Evolutionary conservation across 2,113 vertebrate species (phyloP), one percentile per base, ranked within the genome.

Genomic region (Malurus melanocephalus): DNA sequence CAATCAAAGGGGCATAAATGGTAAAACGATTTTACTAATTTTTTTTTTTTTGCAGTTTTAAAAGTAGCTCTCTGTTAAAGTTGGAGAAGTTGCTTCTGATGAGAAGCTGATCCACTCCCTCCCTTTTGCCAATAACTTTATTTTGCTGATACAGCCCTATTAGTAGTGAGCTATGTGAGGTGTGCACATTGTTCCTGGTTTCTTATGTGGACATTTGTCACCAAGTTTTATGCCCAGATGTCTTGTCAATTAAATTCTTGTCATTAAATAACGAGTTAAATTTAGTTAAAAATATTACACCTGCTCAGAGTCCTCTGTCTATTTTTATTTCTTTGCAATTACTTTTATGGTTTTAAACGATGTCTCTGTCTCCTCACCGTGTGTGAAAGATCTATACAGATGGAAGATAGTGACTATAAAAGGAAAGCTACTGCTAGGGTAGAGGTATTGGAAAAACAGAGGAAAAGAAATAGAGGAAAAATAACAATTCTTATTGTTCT

Each of bases 271-370:
- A 76, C 0, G 0, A 89, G 60, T 92, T 91, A 89, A 83, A 89
- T 85, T 76, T 87, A 68, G 30, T 85, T 89, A 8, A 79, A 89
- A 89, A 87, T 92, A 64, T 23, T 89, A 59, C 38, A 89, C 59
- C 79, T 93, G 60, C 56, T 82, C 56, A 46, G 51, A 77, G 33
- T 66, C 72, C 48, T 85, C 55, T 66, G 24, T 49, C 64, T 93
- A 15, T 82, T 93, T 93, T 89, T 89, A 62, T 91, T 91, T 81
- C 85, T 83, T 86, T 89, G 64, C 55, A 57, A 66, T 85, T 83
- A 80, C 53, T 75, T 93, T 57, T 77, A 30, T 86, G 49, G 20
- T 72, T 93, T 93, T 81, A 88, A 88, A 81, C 0, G 0, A 42
- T 42, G 18, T 78, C 60, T 75, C 72, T 82, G 43, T 88, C 55